Evolutionary conservation across 2,888 invertebrate genomes (phyloP), one percentile per base, ranked within the genome.

Genomic region (Amblyteles armatorius): DNA sequence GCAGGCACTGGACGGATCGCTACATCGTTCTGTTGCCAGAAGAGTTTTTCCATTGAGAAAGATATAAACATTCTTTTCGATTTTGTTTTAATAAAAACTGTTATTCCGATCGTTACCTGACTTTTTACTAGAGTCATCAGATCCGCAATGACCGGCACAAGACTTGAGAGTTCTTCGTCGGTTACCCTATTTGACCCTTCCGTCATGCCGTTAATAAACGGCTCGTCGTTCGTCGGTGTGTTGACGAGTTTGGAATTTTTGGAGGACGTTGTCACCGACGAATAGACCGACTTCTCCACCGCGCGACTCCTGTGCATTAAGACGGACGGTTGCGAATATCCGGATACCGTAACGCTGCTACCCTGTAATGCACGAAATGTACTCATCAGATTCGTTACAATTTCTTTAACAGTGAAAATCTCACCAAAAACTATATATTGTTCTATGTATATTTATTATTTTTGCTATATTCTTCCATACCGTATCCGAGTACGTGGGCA

Each of bases 81-180:
- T 48, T 50, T 7, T 6, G n/a, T 29, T 7, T 2, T 52, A 71
- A 71, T n/a, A 69, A 50, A 36, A 36, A 36, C 36, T 16, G 16
- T 44, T 33, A 60, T 1, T 16, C 16, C n/a, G 60, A 60, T 78
- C 13, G 63, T 79, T 86, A 92, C 92, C 85, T 91, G 90, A 78
- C 88, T 90, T 77, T 89, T 86, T n/a, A 92, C 82, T 33, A 91
- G 78, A 26, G 90, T 86, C 87, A 93, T 89, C 13, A 93, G 88
- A 84, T 92, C 91, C 16, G 91, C 91, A 83, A 93, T 91, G 16
- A 92, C 88, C 50, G 92, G 93, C 19, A 92, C 89, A 29, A 93
- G 86, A 81, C 83, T 88, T 44, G 90, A 90, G 55, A 92, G 88
- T 72, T 91, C 88, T 79, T 91, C 87, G 29, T 92, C 88, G 26